Conservation (phyloP, 2,888 invertebrate genomes). For the Chaetogeoica ovagalla region DNA sequence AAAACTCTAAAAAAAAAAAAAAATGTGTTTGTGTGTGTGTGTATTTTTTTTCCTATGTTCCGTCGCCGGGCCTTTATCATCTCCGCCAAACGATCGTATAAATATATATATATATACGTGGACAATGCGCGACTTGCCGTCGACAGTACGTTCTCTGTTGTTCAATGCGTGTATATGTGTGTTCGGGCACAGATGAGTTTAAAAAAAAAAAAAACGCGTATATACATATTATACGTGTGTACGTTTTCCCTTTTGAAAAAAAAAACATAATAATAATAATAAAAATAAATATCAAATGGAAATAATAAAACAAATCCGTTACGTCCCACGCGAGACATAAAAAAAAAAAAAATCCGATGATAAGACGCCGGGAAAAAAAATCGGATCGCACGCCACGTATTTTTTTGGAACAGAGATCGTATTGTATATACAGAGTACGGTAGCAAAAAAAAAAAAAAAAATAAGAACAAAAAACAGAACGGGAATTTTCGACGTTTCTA, state of each 20-base stretch:
- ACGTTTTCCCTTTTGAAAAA: constrained; percentile 12
- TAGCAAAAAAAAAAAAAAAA: too few species aligned
- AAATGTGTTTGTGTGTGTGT: not conserved
- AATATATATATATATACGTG: too few species aligned
- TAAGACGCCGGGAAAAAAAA: constrained; percentile 31
- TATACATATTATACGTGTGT: not conserved
- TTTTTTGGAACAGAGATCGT: constrained; percentile 21
- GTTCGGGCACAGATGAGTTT: constrained; percentile 9
- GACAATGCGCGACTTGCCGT: not conserved
- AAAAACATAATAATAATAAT: not conserved
- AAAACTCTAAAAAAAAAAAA: not conserved
- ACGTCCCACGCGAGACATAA: constrained; percentile 27
- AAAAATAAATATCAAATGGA: not conserved
- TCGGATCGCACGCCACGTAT: constrained; percentile 14
- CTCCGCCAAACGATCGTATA: not conserved
- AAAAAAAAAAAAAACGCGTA: constrained; percentile 18
- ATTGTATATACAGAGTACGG: too few species aligned
- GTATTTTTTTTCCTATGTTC: not conserved
- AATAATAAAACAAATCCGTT: constrained; percentile 21
- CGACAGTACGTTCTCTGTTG: not conserved
- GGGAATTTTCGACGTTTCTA: too few species aligned
- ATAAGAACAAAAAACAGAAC: too few species aligned
- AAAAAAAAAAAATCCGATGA: constrained; percentile 11
- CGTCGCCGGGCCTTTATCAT: not conserved
- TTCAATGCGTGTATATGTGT: not conserved